phyloP scores from a whole-genome alignment of 1,140 invertebrate genomes.

The Amyelois transitella region DNA sequence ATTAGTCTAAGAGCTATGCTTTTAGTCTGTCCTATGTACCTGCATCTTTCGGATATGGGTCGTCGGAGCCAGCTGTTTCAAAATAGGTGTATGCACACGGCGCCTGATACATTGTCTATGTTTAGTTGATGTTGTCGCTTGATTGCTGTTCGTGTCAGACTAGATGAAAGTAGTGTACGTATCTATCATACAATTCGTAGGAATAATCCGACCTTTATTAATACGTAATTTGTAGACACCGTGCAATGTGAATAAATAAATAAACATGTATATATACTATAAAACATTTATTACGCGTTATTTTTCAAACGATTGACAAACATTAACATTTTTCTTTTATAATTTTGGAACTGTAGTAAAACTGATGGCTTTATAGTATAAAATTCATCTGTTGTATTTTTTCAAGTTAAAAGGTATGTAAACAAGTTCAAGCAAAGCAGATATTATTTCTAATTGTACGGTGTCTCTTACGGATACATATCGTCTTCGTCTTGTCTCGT shows the following conservation, averaged over 20 bases:
- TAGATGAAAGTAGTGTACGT: slow-evolving; percentile 48
- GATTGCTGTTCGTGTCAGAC: slow-evolving; percentile 45
- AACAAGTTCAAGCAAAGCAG: no score
- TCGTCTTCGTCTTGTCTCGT: slow-evolving; percentile 46
- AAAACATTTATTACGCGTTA: no score
- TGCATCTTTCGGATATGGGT: background rate
- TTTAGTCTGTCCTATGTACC: slow-evolving; percentile 30
- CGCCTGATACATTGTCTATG: slow-evolving; percentile 36
- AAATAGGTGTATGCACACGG: slow-evolving; percentile 24
- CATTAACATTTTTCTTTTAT: no score
- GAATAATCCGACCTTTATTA: slow-evolving; percentile 22
- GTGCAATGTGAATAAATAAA: slow-evolving; percentile 24
- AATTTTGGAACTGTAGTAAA: no score
- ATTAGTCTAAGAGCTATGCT: slow-evolving; percentile 29
- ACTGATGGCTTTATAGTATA: no score
- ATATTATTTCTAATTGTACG: slow-evolving; percentile 21
- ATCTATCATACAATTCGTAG: slow-evolving; percentile 32
- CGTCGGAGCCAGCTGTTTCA: slow-evolving; percentile 10
- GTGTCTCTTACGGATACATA: slow-evolving; percentile 49
- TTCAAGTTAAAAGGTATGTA: background rate
- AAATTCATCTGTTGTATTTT: no score
- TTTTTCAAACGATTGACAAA: no score
- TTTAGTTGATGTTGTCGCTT: slow-evolving; percentile 69
- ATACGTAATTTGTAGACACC: slow-evolving; percentile 25
- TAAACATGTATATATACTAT: no score